Evolutionary conservation across 2,797 vertebrate species (phyloP), one percentile per base, ranked within the genome.

Genomic region (Synaphobranchus kaupii): DNA sequence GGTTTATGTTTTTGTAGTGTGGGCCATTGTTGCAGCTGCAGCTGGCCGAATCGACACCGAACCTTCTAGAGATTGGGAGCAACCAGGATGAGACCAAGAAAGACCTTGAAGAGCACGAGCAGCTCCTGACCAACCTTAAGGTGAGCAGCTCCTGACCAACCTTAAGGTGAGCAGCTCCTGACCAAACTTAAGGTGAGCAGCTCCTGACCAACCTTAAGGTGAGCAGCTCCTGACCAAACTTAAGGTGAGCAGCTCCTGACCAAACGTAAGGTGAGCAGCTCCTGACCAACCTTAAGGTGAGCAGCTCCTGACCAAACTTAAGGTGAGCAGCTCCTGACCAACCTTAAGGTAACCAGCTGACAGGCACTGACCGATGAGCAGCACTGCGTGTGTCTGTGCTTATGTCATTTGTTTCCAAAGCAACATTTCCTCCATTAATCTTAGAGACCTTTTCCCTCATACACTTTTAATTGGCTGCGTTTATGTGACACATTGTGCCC

Each of bases 51-150:
- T 96, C 97, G 86, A 50, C 44, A 28, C 98, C 98, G n/a, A 96
- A 97, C 91, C 95, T 98, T 89, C 93, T 97, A 91, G 97, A 98
- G 95, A 97, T 98, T 47, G 98, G 98, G 68, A 95, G 93, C 80
- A 97, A 95, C 94, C 96, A 96, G 91, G 96, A 98, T 58, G 97
- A 99, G 88, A 95, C 96, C 86, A 95, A 94, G 92, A 96, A 94
- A 12, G 94, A 98, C 63, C 93, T 98, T 52, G 93, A 95, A 66
- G 97, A 98, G 84, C 98, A 98, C 34, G 95, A 96, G 91, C 94
- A 97, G 39, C 54, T 31, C 22, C n/a, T 39, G 39, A 39, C 39
- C 39, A 39, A 39, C 39, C 39, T 39, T 39, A 39, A 39, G 39
- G 39, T 39, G 39, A 39, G 39, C 39, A 39, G 39, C 39, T 39